phyloP scores from a whole-genome alignment of 1,140 invertebrate genomes.

The Antheraea pernyi region DNA sequence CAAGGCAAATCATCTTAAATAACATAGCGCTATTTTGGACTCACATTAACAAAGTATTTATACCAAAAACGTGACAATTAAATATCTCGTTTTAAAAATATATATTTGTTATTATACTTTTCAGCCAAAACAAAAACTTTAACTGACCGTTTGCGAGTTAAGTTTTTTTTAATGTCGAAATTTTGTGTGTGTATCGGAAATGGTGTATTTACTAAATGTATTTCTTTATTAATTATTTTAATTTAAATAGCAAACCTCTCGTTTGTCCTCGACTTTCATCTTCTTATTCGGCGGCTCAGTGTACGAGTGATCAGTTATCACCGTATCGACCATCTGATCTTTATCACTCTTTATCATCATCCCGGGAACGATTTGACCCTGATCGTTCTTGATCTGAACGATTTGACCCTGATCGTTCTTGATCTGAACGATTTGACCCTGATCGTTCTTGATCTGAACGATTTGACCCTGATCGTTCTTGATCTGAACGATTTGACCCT shows the following conservation, averaged over 20 bases:
- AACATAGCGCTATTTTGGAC: not conserved
- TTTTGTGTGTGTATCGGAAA: too few relatives aligned
- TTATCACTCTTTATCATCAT: slow-evolving; percentile 53
- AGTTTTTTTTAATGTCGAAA: too few relatives aligned
- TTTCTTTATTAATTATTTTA: too few relatives aligned
- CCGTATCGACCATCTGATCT: slow-evolving; percentile 41
- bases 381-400: slow-evolving; percentile 48
- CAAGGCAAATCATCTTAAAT: too few relatives aligned
- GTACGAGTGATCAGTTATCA: slow-evolving; percentile 61
- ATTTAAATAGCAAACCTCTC: slow-evolving; percentile 42
- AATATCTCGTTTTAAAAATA: too few relatives aligned
- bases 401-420: slow-evolving; percentile 60
- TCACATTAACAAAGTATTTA: not conserved
- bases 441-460: slow-evolving; percentile 66
- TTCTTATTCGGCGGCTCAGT: slow-evolving; percentile 64
- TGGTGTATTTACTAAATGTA: too few relatives aligned
- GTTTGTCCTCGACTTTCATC: slow-evolving; percentile 54
- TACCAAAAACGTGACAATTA: too few relatives aligned
- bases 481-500: slow-evolving; percentile 67
- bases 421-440: slow-evolving; percentile 51
- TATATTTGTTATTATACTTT: too few relatives aligned
- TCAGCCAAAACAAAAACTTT: too few relatives aligned
- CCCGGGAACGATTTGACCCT: slow-evolving; percentile 21
- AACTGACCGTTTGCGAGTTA: too few relatives aligned
- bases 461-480: slow-evolving; percentile 72